Evolutionary conservation across 2,113 vertebrate genomes (phyloP), one percentile per base, ranked within the genome.

Genomic region (Colistium nudipinnis): DNA sequence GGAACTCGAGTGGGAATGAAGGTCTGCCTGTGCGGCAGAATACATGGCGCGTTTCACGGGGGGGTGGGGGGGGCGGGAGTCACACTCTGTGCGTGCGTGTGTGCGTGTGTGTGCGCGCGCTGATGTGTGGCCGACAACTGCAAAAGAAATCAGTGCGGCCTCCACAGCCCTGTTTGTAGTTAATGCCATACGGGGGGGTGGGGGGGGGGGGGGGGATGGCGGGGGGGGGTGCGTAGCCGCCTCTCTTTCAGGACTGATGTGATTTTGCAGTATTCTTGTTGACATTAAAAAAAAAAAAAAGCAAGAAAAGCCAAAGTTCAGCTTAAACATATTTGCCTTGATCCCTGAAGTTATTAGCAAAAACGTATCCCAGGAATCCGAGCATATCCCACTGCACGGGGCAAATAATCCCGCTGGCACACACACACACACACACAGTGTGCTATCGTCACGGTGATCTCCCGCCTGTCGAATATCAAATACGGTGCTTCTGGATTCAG

Each of bases 401-500:
- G 27, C 10, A 76, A 74, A 82, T 72, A 66, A 70, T 77, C n/a
- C 84, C 51, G 4, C 19, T 59, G 71, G 82, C 70, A 56, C n/a
- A n/a, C n/a, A n/a, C n/a, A n/a, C n/a, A n/a, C n/a, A n/a, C n/a
- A n/a, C n/a, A n/a, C 78, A 71, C 35, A 27, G 71, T 88, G 76
- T 75, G 52, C 77, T 72, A 82, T 79, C 57, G 57, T 76, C 82
- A 17, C 67, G 16, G 68, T 78, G 74, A 82, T 84, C 76, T 81
- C 57, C 36, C 62, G 65, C 84, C 78, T 86, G 88, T 78, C 89
- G 74, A 81, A 82, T 90, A 84, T 90, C 80, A 88, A 84, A 85
- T 67, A 62, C 52, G 62, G 54, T 41, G 67, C 81, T 86, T 80
- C 84, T 83, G 82, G 81, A 89, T 70, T 87, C 83, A 87, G 79